Conservation (phyloP, 1,140 invertebrate genomes). For the Heliconius himera region DNA sequence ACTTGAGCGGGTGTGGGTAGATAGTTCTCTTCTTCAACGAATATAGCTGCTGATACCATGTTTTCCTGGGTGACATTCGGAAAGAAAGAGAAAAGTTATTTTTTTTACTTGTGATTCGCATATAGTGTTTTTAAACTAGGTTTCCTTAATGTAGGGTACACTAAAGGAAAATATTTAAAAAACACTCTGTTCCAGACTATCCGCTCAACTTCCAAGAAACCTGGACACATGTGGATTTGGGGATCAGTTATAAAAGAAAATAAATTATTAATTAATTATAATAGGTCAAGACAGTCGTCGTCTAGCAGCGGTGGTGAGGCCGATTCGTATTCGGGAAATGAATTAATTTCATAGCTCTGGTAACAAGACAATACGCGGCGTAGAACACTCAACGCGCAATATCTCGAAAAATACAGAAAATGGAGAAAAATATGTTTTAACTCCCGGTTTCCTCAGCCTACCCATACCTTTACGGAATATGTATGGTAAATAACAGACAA, state of each 20-base stretch:
- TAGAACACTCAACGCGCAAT: not conserved
- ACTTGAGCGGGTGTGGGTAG: slow-evolving; percentile 55
- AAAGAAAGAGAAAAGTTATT: not conserved
- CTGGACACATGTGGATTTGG: too few species aligned
- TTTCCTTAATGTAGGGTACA: too few species aligned
- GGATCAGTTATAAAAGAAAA: not conserved
- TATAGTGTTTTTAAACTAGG: too few species aligned
- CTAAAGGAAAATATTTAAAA: too few species aligned
- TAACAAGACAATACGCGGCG: not conserved
- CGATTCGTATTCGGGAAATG: not conserved
- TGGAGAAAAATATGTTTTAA: not conserved
- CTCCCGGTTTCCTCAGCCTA: not conserved
- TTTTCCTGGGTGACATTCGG: slow-evolving; percentile 51
- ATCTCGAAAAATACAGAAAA: not conserved
- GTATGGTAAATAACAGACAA: not conserved
- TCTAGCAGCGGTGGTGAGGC: too few species aligned
- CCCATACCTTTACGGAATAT: not conserved
- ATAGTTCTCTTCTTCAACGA: slow-evolving; percentile 45
- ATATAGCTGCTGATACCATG: slow-evolving; percentile 61
- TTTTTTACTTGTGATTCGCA: too few species aligned
- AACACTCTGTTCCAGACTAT: too few species aligned
- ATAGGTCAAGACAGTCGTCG: too few species aligned
- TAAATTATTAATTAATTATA: too few species aligned
- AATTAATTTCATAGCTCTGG: not conserved
- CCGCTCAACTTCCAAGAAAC: too few species aligned